A percentile compares a stretch with the other conserved stretches of the same genome.
Evolutionary conservation across 2,888 invertebrate genomes (phyloP).

Genomic region (Netelia virgata): DNA sequence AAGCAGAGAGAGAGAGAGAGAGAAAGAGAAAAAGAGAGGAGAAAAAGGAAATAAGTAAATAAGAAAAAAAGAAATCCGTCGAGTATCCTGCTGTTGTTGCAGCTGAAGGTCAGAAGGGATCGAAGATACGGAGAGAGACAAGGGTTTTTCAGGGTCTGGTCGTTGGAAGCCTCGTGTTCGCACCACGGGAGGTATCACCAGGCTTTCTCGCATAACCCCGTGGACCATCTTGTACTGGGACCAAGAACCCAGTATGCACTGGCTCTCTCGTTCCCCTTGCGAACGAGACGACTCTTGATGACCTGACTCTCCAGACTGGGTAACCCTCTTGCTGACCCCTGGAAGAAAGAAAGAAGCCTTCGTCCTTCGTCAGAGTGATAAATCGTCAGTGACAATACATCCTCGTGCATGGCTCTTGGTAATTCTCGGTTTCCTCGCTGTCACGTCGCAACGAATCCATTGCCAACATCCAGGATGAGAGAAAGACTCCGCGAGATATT

Average conservation of each 20-base stretch:
- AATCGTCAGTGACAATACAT: conserved; percentile 78
- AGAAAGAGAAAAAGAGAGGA: conserved; percentile 26
- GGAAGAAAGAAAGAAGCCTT: conserved; percentile 40
- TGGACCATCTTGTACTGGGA: conserved; percentile 1
- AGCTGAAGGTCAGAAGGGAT: conserved; percentile 63
- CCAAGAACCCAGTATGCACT: not conserved
- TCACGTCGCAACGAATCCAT: conserved; percentile 55
- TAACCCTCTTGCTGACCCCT: conserved; percentile 13
- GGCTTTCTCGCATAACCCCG: conserved; percentile 18
- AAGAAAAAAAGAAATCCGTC: conserved; percentile 52
- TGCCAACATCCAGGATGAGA: conserved; percentile 27
- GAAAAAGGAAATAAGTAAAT: conserved; percentile 61
- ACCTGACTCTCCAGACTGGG: conserved; percentile 33
- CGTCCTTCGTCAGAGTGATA: conserved; percentile 73
- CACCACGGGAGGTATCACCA: conserved; percentile 67
- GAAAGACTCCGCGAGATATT: conserved; percentile 54
- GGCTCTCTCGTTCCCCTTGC: conserved; percentile 22
- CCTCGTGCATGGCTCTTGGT: conserved; percentile 53
- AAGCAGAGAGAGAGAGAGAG: conserved; percentile 16
- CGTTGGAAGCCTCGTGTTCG: conserved; percentile 65
- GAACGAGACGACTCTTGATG: conserved; percentile 44
- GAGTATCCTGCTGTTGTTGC: conserved; percentile 58
- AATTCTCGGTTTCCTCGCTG: conserved; percentile 47
- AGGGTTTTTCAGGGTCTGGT: conserved; percentile 62
- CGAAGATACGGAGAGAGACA: conserved; percentile 57